Percentiles rank a stretch among this genome's conserved stretches.
Conservation (phyloP, 2,888 invertebrate genomes). For the Schizaphis graminum region DNA sequence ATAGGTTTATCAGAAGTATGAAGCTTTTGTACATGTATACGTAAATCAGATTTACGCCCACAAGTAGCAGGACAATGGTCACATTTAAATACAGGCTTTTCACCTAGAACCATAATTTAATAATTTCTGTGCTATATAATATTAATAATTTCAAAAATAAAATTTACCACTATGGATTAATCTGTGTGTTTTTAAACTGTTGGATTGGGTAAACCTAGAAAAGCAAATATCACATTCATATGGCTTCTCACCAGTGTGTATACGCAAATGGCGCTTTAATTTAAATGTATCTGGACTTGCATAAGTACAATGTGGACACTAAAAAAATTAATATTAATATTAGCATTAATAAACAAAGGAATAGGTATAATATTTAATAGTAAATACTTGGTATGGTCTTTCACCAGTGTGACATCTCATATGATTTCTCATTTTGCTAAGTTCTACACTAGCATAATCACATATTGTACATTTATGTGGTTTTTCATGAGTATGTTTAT, state of each 20-base stretch:
- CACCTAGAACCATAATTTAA: slow-evolving; percentile 75
- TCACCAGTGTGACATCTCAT: slow-evolving; percentile 95
- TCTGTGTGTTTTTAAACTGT: slow-evolving; percentile 93
- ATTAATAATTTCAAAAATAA: neutral
- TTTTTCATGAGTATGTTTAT: slow-evolving; percentile 96
- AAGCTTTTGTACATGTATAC: slow-evolving; percentile 95
- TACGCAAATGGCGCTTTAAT: slow-evolving; percentile 93
- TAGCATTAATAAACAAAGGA: neutral
- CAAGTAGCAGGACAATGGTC: slow-evolving; percentile 96
- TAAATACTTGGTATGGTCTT: slow-evolving; percentile 81
- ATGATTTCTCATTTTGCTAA: slow-evolving; percentile 94
- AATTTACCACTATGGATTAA: slow-evolving; percentile 80
- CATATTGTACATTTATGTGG: slow-evolving; percentile 97
- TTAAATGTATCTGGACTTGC: slow-evolving; percentile 99
- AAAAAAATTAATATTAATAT: slow-evolving; percentile 68
- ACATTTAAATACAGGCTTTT: slow-evolving; percentile 93
- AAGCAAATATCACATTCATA: slow-evolving; percentile 90
- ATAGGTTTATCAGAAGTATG: slow-evolving; percentile 94
- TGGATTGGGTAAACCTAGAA: slow-evolving; percentile 94
- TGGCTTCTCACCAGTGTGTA: slow-evolving; percentile 91
- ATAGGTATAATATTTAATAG: neutral
- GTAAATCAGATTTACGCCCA: slow-evolving; percentile 94
- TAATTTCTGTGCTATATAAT: slow-evolving; percentile 43
- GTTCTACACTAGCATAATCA: slow-evolving; percentile 96
- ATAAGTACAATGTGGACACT: slow-evolving; percentile 97